Conservation (phyloP, 2,797 vertebrate genomes). For the Glyptemys insculpta region DNA sequence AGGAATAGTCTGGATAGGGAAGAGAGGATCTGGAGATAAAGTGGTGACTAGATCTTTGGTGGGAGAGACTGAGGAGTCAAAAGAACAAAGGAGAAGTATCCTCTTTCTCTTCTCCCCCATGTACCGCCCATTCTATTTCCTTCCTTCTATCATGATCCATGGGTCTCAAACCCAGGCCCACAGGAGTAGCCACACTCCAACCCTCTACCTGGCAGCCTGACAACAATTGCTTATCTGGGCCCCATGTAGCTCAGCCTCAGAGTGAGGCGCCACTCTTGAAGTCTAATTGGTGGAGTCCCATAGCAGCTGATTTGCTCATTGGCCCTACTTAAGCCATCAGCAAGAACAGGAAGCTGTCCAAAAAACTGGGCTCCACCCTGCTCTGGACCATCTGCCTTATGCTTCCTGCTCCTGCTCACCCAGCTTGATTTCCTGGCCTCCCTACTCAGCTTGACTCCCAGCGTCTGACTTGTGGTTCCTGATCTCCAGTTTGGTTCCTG, state of each 20-base stretch:
- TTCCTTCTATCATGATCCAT: not conserved
- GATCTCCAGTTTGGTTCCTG: too few species aligned
- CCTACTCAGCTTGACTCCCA: too few species aligned
- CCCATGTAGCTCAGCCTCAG: not conserved
- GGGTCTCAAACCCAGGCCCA: not conserved
- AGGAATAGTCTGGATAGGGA: not conserved
- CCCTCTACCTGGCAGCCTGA: not conserved
- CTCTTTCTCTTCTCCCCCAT: not conserved
- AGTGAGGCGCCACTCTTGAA: not conserved
- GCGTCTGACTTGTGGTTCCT: too few species aligned
- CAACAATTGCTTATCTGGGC: not conserved
- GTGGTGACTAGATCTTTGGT: not conserved
- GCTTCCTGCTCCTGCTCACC: too few species aligned
- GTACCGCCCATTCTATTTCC: not conserved
- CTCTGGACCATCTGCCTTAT: too few species aligned
- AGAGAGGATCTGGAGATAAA: not conserved
- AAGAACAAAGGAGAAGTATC: not conserved
- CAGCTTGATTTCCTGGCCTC: too few species aligned
- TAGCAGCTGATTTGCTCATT: not conserved
- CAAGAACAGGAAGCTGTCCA: not conserved
- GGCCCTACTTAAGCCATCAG: not conserved
- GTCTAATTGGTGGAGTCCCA: not conserved
- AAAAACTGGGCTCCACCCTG: too few species aligned
- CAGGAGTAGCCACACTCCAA: not conserved
- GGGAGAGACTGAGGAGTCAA: not conserved